phyloP scores from a whole-genome alignment of 2,113 vertebrate genomes.

The Neogobius melanostomus region DNA sequence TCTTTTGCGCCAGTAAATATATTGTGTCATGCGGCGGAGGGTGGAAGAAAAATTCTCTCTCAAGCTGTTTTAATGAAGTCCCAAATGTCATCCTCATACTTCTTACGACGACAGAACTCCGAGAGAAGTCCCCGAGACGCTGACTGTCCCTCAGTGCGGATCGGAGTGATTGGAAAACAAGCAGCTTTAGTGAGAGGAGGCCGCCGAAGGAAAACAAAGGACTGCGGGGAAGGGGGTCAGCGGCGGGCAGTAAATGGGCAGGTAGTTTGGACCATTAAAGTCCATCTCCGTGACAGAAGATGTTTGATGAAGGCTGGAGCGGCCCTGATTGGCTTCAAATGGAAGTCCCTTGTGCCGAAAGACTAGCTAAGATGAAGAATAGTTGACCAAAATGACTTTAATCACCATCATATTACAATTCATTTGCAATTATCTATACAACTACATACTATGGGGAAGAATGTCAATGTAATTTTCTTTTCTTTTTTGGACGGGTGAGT shows the following conservation, averaged over 20 bases:
- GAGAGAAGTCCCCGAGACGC: conserved; percentile 50
- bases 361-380: conserved; percentile 29
- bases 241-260: conserved; percentile 36
- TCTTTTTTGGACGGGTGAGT: conserved; percentile 15
- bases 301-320: neutral
- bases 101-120: conserved; percentile 60
- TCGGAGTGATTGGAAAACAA: conserved; percentile 59
- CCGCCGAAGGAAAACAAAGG: conserved; percentile 20
- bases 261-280: conserved; percentile 42
- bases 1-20: conserved; percentile 62
- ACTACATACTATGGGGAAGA: conserved; percentile 49
- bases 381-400: conserved; percentile 43
- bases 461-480: conserved; percentile 51
- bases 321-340: conserved; percentile 22
- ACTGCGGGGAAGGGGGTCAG: conserved; percentile 8
- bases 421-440: conserved; percentile 43
- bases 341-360: neutral
- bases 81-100: conserved; percentile 69
- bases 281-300: conserved; percentile 25
- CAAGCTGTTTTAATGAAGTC: conserved; percentile 79
- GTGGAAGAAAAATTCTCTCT: conserved; percentile 68
- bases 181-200: conserved; percentile 33
- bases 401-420: conserved; percentile 41
- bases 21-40: conserved; percentile 64
- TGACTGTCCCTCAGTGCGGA: conserved; percentile 51